These are phyloP conservation scores for Plecotus auritus DNA, from an alignment of 2,113 vertebrate genomes.

Conservation along the genomic window DNA sequence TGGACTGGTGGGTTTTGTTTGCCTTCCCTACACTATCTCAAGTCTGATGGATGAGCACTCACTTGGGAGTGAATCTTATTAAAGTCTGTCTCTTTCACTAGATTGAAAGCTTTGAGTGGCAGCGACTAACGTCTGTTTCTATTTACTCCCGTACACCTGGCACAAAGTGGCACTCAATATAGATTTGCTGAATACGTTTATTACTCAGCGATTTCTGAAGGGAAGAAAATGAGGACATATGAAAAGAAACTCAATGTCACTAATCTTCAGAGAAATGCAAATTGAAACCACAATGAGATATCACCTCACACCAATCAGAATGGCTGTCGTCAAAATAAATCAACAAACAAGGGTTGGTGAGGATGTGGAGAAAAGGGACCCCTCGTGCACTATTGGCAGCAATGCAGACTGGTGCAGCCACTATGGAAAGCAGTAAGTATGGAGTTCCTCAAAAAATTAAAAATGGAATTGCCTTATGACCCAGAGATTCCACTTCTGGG, in stretches of 20 bases:
- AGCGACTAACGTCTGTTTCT: not conserved
- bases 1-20: not conserved
- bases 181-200: not conserved
- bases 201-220: not conserved
- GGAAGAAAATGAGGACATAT: not conserved
- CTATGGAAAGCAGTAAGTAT: not conserved
- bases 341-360: not conserved
- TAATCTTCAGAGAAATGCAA: not conserved
- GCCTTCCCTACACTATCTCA: not conserved
- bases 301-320: not conserved
- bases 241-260: not conserved
- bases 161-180: not conserved
- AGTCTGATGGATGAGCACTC: not conserved
- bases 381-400: not conserved
- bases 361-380: not conserved
- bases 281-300: not conserved
- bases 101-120: not conserved
- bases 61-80: not conserved
- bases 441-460: not conserved
- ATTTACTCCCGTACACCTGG: not conserved
- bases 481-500: not conserved
- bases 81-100: not conserved
- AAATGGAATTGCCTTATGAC: not conserved
- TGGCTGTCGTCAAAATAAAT: not conserved
- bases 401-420: not conserved